Base-by-base conservation (phyloP, 2,113 vertebrate genomes). In the Dipodomys stephensi region DNA sequence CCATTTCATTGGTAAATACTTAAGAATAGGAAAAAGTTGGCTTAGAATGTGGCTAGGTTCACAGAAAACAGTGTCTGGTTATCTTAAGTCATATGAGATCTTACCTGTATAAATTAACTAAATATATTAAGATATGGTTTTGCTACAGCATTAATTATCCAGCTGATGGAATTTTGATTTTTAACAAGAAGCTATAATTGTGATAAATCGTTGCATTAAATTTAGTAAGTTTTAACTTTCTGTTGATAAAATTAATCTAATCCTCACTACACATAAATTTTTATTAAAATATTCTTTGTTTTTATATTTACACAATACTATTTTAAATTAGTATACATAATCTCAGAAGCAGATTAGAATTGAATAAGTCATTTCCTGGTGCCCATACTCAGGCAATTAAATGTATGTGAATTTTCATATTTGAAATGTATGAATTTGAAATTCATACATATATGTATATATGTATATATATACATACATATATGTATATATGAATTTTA, bases 321-420 rank as follows among this genome's bases (percentile, higher is more conserved):
- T 80, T 87, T 95, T 4, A 83, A 94, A 84, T 69, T 49, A 81
- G 23, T 30, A n/a, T 35, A 49, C 7, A 67, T 23, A 64, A 3
- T 22, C 8, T 91, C 19, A 65, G 12, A 84, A 53, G 44, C 30
- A 44, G 35, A 10, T 92, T 62, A 72, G n/a, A 78, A 30, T 62
- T 77, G 28, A 86, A 32, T 90, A 27, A 4, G 6, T 53, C 30
- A 5, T 77, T 23, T 77, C 10, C 0, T 13, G 46, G 60, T 78
- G 12, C 9, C 0, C 97, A 91, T 93, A 95, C 15, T 74, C 1
- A 73, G 25, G 7, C 16, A 85, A 35, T 93, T 86, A 32, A 96
- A 96, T 97, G 93, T 57, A 81, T 35, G 25, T 78, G 5, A 95
- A 78, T 94, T 97, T 97, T 97, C 81, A 81, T 92, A 57, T 57